phyloP scores from a whole-genome alignment of 37 sponge, comb jelly and placozoan genomes.

The Halichondria panicea region DNA sequence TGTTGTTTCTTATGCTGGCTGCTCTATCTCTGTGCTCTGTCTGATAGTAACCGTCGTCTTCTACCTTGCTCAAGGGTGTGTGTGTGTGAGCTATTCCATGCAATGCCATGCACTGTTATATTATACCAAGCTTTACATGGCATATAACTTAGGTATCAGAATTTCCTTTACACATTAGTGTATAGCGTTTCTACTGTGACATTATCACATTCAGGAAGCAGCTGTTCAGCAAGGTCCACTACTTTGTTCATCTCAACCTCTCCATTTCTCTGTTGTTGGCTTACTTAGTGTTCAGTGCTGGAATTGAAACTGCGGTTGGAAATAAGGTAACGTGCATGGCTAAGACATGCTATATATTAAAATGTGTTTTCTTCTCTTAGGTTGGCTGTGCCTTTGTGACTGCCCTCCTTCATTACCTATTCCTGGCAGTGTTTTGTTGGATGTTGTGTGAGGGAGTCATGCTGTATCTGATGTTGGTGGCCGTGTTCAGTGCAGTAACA shows the following conservation, averaged over 20 bases:
- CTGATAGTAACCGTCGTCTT: too few species aligned
- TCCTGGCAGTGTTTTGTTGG: conserved; percentile 62
- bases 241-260: conserved; percentile 61
- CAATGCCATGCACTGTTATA: too few species aligned
- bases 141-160: too few species aligned
- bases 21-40: too few species aligned
- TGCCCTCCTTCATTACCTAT: conserved; percentile 56
- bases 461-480: conserved; percentile 67
- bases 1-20: too few species aligned
- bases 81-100: too few species aligned
- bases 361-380: conserved; percentile 11
- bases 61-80: too few species aligned
- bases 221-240: conserved; percentile 20
- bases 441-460: conserved; percentile 78
- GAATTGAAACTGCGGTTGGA: conserved; percentile 24
- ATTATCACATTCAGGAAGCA: conserved; percentile 37
- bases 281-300: conserved; percentile 35
- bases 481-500: conserved; percentile 45
- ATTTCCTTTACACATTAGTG: too few species aligned
- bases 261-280: conserved; percentile 46
- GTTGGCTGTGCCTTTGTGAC: conserved; percentile 44
- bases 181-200: too few species aligned
- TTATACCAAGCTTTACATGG: too few species aligned
- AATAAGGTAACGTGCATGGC: not conserved
- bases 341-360: too few species aligned